Percentiles rank a stretch among this genome's conserved stretches.
These are phyloP conservation scores for Drosophila phalerata DNA, from an alignment of 2,888 invertebrate species.

Conservation along the genomic window DNA sequence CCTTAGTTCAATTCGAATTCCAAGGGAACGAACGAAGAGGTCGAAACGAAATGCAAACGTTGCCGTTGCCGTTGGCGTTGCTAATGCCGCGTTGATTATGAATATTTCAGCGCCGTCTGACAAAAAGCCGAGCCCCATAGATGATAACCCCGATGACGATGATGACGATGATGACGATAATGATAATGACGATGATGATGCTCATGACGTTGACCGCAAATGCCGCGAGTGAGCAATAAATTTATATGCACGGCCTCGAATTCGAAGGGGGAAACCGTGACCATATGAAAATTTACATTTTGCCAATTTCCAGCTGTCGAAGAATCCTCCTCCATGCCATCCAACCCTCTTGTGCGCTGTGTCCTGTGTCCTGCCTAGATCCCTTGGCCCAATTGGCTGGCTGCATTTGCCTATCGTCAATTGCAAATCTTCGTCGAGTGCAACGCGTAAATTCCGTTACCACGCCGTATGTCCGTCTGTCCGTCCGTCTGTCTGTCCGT, in stretches of 20 bases:
- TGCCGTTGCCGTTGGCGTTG: conserved; percentile 39
- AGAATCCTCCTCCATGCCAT: conserved; percentile 16
- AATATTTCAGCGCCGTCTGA: conserved; percentile 65
- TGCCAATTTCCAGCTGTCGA: conserved; percentile 82
- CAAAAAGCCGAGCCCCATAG: conserved; percentile 23
- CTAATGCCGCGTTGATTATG: conserved; percentile 74
- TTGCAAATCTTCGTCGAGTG: conserved; percentile 63
- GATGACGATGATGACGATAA: conserved; percentile 24
- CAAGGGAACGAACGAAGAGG: conserved; percentile 5
- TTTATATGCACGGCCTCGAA: conserved; percentile 58
- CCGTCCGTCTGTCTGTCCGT: conserved; percentile 11
- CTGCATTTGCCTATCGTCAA: conserved; percentile 58
- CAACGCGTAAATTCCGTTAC: conserved; percentile 70
- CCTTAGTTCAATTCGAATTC: not conserved
- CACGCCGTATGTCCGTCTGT: conserved; percentile 33
- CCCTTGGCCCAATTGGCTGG: conserved; percentile 42
- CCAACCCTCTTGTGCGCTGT: not conserved
- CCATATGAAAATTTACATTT: conserved; percentile 82
- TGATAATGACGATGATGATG: conserved; percentile 33
- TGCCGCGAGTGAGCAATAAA: conserved; percentile 72
- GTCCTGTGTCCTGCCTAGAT: conserved; percentile 11
- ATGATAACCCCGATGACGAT: conserved; percentile 39
- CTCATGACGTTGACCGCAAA: conserved; percentile 44
- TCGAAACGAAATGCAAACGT: conserved; percentile 44
- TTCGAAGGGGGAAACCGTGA: conserved; percentile 10